Conservation (phyloP, 1,140 invertebrate genomes). For the Lepidurus couesii region DNA sequence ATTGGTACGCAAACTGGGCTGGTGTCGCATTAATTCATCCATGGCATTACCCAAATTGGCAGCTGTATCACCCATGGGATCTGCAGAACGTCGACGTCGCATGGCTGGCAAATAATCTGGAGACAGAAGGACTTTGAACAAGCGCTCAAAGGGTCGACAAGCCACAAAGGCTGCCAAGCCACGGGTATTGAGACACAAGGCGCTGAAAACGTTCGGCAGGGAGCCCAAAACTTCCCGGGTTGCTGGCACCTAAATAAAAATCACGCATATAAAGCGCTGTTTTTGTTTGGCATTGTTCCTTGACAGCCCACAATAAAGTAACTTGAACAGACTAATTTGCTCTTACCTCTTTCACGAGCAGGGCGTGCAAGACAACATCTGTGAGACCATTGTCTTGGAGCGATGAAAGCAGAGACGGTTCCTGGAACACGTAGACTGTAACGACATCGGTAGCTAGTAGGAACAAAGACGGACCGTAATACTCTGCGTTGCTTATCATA, state of each 20-base stretch:
- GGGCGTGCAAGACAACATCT: slow-evolving; percentile 76
- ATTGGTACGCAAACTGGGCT: slow-evolving; percentile 72
- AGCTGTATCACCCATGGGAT: slow-evolving; percentile 81
- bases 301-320: slow-evolving; percentile 9
- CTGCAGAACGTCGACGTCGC: slow-evolving; percentile 70
- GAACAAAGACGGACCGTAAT: slow-evolving; percentile 84
- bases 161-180: slow-evolving; percentile 75
- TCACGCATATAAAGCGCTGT: slow-evolving; percentile 13
- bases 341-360: slow-evolving; percentile 68
- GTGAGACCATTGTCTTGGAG: slow-evolving; percentile 85
- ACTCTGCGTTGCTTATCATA: slow-evolving; percentile 87
- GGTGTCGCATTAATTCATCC: slow-evolving; percentile 89
- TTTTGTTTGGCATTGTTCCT: slow-evolving; percentile 1
- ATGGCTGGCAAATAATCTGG: slow-evolving; percentile 80
- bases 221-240: slow-evolving; percentile 83
- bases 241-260: slow-evolving; percentile 60
- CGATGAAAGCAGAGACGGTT: slow-evolving; percentile 77
- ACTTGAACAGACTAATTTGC: slow-evolving; percentile 9
- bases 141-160: slow-evolving; percentile 74
- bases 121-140: slow-evolving; percentile 76
- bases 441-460: slow-evolving; percentile 84
- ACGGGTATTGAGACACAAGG: slow-evolving; percentile 76
- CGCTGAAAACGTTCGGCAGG: slow-evolving; percentile 85
- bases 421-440: slow-evolving; percentile 88
- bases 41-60: slow-evolving; percentile 84